Evolutionary conservation across 2,113 vertebrate species (phyloP).

Genomic region (Bucco capensis): DNA sequence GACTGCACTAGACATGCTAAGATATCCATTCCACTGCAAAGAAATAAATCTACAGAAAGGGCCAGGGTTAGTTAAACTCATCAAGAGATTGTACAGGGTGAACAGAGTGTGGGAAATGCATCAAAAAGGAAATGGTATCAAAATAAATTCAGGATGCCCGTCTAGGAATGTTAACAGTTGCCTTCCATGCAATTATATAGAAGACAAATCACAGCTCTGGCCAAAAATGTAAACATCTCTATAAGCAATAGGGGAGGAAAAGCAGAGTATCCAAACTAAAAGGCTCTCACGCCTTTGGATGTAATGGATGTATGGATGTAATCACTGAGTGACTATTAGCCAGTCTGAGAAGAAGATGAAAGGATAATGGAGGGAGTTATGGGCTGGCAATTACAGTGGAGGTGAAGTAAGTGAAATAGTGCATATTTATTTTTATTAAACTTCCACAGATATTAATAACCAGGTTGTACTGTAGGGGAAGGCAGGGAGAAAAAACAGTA

Average conservation of each 20-base stretch:
- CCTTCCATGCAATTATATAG: conserved; percentile 15
- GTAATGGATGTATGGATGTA: conserved; percentile 59
- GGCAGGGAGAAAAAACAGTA: background rate
- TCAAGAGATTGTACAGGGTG: background rate
- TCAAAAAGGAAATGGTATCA: background rate
- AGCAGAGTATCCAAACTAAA: conserved; percentile 41
- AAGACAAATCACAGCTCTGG: conserved; percentile 28
- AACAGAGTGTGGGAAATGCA: background rate
- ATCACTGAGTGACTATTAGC: conserved; percentile 43
- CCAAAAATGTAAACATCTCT: conserved; percentile 51
- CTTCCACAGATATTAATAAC: background rate
- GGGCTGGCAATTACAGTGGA: background rate
- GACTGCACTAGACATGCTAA: background rate
- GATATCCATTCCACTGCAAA: background rate
- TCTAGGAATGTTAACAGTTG: conserved; percentile 27
- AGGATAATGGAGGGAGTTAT: conserved; percentile 52
- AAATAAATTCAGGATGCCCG: conserved; percentile 37
- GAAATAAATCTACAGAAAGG: background rate
- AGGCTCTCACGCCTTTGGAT: conserved; percentile 53
- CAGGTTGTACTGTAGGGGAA: background rate
- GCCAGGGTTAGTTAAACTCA: background rate
- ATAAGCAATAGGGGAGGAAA: conserved; percentile 5
- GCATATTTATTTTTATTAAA: conserved; percentile 21
- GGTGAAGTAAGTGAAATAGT: conserved; percentile 14
- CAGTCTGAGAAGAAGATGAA: conserved; percentile 60